phyloP scores from a whole-genome alignment of 2,113 vertebrate genomes.

The Elanoides forficatus region DNA sequence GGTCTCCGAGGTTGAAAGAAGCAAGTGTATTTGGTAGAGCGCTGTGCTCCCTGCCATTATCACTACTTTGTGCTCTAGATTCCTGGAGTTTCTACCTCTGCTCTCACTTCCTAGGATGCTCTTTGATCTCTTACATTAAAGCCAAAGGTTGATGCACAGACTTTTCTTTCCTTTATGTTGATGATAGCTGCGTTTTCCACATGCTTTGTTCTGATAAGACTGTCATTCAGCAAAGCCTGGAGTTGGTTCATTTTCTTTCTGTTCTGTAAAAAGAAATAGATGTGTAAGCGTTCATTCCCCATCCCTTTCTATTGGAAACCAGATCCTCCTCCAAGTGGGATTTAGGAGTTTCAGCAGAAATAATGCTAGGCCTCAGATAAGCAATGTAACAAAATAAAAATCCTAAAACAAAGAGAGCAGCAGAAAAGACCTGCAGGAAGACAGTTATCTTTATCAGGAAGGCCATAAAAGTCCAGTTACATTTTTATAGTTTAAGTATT shows the following conservation, averaged over 20 bases:
- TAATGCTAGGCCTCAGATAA: not conserved
- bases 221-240: constrained; percentile 67
- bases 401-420: not conserved
- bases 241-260: constrained; percentile 62
- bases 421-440: not conserved
- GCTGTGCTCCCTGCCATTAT: not conserved
- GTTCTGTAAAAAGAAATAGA: not conserved
- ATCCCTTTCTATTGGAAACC: not conserved
- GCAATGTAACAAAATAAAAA: not conserved
- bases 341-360: not conserved
- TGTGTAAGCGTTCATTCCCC: not conserved
- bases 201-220: constrained; percentile 69
- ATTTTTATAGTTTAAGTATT: not conserved
- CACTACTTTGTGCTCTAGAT: not conserved
- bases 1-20: not conserved
- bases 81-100: not conserved
- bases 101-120: not conserved
- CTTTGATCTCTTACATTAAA: constrained; percentile 69
- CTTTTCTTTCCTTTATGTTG: constrained; percentile 11
- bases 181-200: constrained; percentile 72
- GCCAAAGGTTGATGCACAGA: constrained; percentile 55
- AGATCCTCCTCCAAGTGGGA: not conserved
- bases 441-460: not conserved
- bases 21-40: not conserved
- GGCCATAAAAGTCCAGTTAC: not conserved